A percentile compares a stretch with the other conserved stretches of the same genome.
phyloP scores from a whole-genome alignment of 1,140 invertebrate species.

The Bactericera cockerelli region DNA sequence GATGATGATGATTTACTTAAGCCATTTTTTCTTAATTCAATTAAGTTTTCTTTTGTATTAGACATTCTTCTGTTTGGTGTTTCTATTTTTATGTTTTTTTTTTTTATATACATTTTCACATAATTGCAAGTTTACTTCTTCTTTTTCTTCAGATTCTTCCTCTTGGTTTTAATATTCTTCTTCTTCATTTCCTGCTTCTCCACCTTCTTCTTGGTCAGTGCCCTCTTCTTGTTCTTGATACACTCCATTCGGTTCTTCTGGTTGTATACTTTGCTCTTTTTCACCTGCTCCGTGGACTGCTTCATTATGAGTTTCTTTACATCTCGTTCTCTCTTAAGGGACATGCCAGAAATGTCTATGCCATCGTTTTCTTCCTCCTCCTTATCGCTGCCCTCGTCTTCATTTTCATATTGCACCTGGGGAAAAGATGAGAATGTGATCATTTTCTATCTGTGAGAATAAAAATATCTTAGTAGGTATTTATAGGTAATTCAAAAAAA shows the following conservation, averaged over 20 bases:
- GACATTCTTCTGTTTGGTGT: too few relatives aligned
- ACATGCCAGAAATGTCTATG: neutral
- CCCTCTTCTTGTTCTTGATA: conserved; percentile 5
- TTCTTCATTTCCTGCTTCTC: conserved; percentile 9
- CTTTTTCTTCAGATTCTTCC: conserved; percentile 6
- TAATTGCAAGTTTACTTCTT: too few relatives aligned
- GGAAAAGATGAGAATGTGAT: too few relatives aligned
- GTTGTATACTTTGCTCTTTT: conserved; percentile 1
- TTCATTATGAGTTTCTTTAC: conserved; percentile 2
- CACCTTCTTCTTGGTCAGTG: neutral
- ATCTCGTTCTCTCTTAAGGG: neutral
- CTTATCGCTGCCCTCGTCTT: neutral
- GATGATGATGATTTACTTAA: too few relatives aligned
- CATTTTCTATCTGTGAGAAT: too few relatives aligned
- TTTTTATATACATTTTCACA: too few relatives aligned
- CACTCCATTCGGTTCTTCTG: conserved; percentile 5
- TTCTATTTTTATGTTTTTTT: too few relatives aligned
- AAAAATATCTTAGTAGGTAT: too few relatives aligned
- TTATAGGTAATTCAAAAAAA: too few relatives aligned
- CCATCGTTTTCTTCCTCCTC: neutral
- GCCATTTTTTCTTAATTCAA: too few relatives aligned
- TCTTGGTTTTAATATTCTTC: conserved; percentile 5
- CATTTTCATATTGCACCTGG: neutral
- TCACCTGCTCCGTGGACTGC: neutral
- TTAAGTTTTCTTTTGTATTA: too few relatives aligned